phyloP scores from a whole-genome alignment of 2,888 invertebrate genomes.

The Chloroclysta siterata region DNA sequence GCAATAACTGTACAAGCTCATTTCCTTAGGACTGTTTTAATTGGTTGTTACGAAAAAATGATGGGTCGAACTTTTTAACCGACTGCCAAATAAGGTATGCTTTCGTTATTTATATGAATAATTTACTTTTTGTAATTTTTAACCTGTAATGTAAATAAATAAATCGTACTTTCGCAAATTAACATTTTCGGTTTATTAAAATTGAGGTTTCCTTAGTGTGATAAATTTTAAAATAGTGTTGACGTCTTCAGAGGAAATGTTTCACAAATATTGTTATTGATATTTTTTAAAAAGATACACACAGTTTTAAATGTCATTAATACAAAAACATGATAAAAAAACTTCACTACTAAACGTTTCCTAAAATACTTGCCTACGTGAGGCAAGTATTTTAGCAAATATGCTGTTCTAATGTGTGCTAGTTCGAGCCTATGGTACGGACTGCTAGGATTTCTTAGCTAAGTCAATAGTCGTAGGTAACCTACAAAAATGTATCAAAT shows the following conservation, averaged over 20 bases:
- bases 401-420: too few relatives aligned
- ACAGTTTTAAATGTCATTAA: too few relatives aligned
- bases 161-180: conserved; percentile 29
- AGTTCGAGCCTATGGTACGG: too few relatives aligned
- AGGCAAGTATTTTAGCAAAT: too few relatives aligned
- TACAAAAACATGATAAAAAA: too few relatives aligned
- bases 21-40: conserved; percentile 41
- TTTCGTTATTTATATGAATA: conserved; percentile 34
- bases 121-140: conserved; percentile 30
- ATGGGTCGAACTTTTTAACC: conserved; percentile 31
- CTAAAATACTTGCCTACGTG: too few relatives aligned
- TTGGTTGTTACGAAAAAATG: conserved; percentile 39
- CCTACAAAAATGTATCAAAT: too few relatives aligned
- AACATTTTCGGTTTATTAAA: conserved; percentile 19
- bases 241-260: background rate
- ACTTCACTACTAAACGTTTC: too few relatives aligned
- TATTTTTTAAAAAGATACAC: too few relatives aligned
- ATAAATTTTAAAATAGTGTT: background rate
- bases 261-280: too few relatives aligned
- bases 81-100: conserved; percentile 39
- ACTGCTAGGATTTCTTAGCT: too few relatives aligned
- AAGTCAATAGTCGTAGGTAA: too few relatives aligned
- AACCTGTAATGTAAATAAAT: conserved; percentile 24
- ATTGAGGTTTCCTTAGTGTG: conserved; percentile 3
- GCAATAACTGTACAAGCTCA: conserved; percentile 17